Percentiles rank a stretch among this genome's conserved stretches.
These are phyloP conservation scores for Papilio polyxenes DNA, from an alignment of 1,140 invertebrate genomes.

Conservation along the genomic window DNA sequence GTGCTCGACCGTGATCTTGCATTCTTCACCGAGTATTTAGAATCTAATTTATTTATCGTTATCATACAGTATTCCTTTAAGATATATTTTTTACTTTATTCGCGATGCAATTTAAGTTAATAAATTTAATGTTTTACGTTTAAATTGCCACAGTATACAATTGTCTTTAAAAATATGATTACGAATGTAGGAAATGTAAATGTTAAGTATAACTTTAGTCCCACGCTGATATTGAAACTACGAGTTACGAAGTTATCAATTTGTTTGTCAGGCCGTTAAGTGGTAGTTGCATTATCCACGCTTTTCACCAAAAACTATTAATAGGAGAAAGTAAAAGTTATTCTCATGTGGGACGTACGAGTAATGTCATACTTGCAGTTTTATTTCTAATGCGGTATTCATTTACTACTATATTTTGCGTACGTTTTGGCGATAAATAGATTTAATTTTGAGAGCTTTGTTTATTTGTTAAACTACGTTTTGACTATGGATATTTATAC, in stretches of 20 bases:
- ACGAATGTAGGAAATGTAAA: not conserved
- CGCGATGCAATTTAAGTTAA: not conserved
- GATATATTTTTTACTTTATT: too few species aligned
- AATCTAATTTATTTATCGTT: not conserved
- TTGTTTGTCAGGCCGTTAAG: constrained; percentile 15
- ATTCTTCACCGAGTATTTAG: not conserved
- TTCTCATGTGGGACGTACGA: constrained; percentile 18
- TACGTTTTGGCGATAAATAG: not conserved
- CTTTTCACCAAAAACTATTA: constrained; percentile 30
- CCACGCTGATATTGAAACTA: not conserved
- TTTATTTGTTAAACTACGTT: too few species aligned
- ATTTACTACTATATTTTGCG: not conserved
- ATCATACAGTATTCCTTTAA: not conserved
- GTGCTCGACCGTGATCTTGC: constrained; percentile 18
- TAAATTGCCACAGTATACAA: not conserved
- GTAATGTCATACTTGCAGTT: constrained; percentile 15
- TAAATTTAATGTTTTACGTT: not conserved
- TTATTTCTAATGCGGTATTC: not conserved
- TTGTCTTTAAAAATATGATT: not conserved
- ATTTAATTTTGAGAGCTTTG: too few species aligned
- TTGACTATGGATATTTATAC: too few species aligned
- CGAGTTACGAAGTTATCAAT: not conserved
- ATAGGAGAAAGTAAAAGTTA: constrained; percentile 30
- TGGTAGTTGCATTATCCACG: constrained; percentile 22
- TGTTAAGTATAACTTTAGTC: not conserved